These are phyloP conservation scores for Aphidius ervi DNA, from an alignment of 1,140 invertebrate genomes.

Conservation along the genomic window DNA sequence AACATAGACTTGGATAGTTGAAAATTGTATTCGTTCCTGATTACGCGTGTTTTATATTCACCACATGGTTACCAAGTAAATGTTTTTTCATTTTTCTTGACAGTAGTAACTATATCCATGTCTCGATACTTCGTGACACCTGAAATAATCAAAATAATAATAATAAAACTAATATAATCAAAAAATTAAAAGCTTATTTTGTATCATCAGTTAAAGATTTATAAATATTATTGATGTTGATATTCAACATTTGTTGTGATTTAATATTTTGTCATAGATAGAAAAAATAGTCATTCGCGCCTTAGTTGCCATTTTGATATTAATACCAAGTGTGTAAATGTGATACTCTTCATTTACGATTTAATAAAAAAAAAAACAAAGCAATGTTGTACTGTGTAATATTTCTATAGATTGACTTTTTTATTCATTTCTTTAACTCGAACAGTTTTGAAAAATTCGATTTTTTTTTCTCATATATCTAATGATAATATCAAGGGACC, in stretches of 20 bases:
- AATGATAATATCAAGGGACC: slow-evolving; percentile 4
- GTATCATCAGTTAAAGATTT: too few species aligned
- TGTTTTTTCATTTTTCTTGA: slow-evolving; percentile 21
- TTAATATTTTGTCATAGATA: not conserved
- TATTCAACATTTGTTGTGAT: too few species aligned
- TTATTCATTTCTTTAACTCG: not conserved
- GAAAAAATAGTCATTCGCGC: slow-evolving; percentile 15
- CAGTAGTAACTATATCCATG: slow-evolving; percentile 9
- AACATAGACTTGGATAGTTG: too few species aligned
- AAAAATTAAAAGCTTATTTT: too few species aligned
- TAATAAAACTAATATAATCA: too few species aligned
- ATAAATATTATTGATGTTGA: too few species aligned
- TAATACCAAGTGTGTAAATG: slow-evolving; percentile 12
- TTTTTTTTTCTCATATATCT: too few species aligned
- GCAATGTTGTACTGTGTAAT: slow-evolving; percentile 14
- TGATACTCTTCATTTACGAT: slow-evolving; percentile 12
- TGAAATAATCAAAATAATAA: too few species aligned
- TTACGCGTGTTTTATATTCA: slow-evolving; percentile 28
- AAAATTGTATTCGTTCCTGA: slow-evolving; percentile 25
- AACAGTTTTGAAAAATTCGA: not conserved
- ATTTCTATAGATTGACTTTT: not conserved
- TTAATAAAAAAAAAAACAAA: not conserved
- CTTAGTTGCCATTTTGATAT: slow-evolving; percentile 30
- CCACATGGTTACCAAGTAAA: slow-evolving; percentile 38
- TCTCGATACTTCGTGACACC: slow-evolving; percentile 1